Evolutionary conservation across 2,797 vertebrate genomes (phyloP).

Genomic region (Chaunax sp.): DNA sequence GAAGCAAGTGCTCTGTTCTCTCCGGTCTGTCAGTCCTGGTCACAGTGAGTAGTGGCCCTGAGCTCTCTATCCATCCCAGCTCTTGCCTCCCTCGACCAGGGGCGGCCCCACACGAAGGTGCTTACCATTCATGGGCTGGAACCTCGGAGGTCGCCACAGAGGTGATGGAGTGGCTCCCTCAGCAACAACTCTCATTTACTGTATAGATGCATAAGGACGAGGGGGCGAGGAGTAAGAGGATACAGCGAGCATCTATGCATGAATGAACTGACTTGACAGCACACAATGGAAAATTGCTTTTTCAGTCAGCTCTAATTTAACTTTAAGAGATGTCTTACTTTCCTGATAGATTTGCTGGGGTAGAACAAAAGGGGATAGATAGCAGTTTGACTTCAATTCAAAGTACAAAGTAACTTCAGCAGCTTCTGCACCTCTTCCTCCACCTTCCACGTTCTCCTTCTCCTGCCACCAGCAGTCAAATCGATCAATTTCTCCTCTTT

Average conservation of each 20-base stretch:
- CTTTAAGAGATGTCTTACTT: conserved; percentile 32
- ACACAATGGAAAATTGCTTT: conserved; percentile 40
- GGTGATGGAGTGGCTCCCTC: conserved; percentile 52
- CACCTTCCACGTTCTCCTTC: neutral
- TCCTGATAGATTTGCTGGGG: conserved; percentile 40
- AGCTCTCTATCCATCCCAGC: conserved; percentile 5
- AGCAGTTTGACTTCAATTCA: conserved; percentile 18
- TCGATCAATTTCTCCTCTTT: conserved; percentile 43
- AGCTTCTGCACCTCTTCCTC: neutral
- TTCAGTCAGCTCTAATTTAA: conserved; percentile 54
- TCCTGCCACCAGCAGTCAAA: conserved; percentile 25
- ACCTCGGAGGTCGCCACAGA: conserved; percentile 34
- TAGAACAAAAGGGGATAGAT: conserved; percentile 17
- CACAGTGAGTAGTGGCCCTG: conserved; percentile 13
- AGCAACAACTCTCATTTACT: conserved; percentile 53
- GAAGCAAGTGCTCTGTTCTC: conserved; percentile 35
- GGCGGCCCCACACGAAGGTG: conserved; percentile 49
- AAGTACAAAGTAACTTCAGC: conserved; percentile 33
- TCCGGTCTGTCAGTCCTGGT: conserved; percentile 5
- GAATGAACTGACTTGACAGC: conserved; percentile 17
- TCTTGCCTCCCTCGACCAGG: neutral
- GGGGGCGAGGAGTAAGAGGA: neutral
- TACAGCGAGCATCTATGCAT: conserved; percentile 15
- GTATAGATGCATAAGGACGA: conserved; percentile 6
- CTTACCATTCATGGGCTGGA: conserved; percentile 74